Evolutionary conservation across 2,113 vertebrate genomes (phyloP), one percentile per base, ranked within the genome.

Genomic region (Mellivora capensis): DNA sequence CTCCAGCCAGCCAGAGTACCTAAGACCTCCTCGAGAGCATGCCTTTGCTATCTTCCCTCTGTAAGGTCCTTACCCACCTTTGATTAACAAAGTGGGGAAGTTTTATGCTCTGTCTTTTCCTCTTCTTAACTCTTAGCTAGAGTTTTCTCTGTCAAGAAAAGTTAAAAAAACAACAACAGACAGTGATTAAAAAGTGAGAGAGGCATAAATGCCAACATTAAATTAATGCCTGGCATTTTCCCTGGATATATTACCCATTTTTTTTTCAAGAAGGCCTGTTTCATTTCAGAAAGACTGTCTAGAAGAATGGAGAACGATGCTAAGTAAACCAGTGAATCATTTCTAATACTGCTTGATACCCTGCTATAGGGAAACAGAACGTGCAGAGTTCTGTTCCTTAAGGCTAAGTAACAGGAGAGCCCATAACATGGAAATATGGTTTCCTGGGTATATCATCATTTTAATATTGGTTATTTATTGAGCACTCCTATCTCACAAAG

Each of bases 341-440:
- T 97, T 96, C 96, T 97, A 97, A 98, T 94, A 72, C 85, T 93
- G 59, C 90, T 93, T 97, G 97, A 96, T 96, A 96, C 87, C 85
- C 79, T 87, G 47, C 86, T 93, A 52, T 77, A 95, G 95, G 69
- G 84, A 94, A 83, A 86, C 81, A 64, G 91, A 96, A 97, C 96
- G 95, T 87, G 89, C 90, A 42, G 25, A 34, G 64, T 95, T 91
- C 47, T 95, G 17, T 69, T 95, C 90, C 79, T 91, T 96, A 95
- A 76, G 76, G 83, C 93, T 93, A 91, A 97, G 95, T 74, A 88
- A 87, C 74, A 49, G 57, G 86, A 95, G 91, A 93, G 83, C 69
- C 84, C 69, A 54, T 95, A 82, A 97, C 93, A 62, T 96, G 81
- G 83, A 97, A 96, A 91, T 82, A 82, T 52, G 59, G 81, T 79